Evolutionary conservation across 2,888 invertebrate genomes (phyloP).

Genomic region (Monochamus alternatus): DNA sequence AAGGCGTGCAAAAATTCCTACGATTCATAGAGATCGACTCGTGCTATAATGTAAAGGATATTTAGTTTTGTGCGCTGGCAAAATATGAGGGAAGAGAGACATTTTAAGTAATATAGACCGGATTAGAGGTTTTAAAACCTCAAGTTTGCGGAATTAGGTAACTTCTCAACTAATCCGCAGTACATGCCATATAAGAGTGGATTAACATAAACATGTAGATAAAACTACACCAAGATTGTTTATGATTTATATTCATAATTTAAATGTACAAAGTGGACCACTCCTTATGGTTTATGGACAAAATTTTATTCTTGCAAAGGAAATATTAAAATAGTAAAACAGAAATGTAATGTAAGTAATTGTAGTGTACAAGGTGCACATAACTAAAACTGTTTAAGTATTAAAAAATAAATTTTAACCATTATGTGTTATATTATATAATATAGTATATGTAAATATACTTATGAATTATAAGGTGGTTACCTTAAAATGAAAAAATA

Average conservation of each 20-base stretch:
- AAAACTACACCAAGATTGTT: conserved; percentile 54
- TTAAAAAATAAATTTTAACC: no score
- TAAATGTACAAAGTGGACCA: conserved; percentile 12
- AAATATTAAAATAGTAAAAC: no score
- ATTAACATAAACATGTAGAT: conserved; percentile 64
- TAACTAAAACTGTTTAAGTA: no score
- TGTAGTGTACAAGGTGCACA: no score
- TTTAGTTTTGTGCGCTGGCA: conserved; percentile 50
- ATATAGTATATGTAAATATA: no score
- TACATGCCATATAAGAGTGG: conserved; percentile 65
- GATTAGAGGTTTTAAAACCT: conserved; percentile 66
- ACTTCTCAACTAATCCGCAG: conserved; percentile 60
- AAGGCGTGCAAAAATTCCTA: no score
- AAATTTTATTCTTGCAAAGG: no score
- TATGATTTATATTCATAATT: conserved; percentile 49
- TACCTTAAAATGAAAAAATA: no score
- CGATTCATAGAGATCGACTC: conserved; percentile 22
- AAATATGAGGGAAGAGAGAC: conserved; percentile 57
- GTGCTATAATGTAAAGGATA: conserved; percentile 44
- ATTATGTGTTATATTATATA: no score
- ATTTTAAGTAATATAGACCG: conserved; percentile 55
- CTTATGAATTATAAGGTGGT: no score
- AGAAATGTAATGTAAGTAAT: no score
- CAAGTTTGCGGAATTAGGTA: conserved; percentile 65
- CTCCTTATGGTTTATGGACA: no score